These are phyloP conservation scores for Stratiolaelaps scimitus DNA, from an alignment of 1,140 invertebrate genomes.

Conservation along the genomic window DNA sequence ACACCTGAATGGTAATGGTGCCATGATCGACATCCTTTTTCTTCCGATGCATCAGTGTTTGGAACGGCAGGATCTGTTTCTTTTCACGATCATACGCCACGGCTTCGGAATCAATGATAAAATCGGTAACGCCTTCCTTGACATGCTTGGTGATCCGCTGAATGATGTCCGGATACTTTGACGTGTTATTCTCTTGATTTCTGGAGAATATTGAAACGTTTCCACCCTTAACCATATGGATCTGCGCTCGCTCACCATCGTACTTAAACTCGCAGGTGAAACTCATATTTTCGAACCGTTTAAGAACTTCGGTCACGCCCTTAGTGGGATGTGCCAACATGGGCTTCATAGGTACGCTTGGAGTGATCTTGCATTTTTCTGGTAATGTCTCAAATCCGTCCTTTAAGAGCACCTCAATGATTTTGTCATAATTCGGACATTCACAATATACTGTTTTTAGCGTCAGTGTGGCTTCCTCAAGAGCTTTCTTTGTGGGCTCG, in stretches of 20 bases:
- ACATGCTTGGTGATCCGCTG: slow-evolving; percentile 50
- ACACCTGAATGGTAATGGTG: slow-evolving; percentile 93
- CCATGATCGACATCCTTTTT: slow-evolving; percentile 77
- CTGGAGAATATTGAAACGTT: slow-evolving; percentile 72
- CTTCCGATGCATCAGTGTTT: slow-evolving; percentile 88
- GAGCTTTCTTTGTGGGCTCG: slow-evolving; percentile 64
- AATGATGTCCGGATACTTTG: slow-evolving; percentile 94
- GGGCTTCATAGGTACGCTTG: slow-evolving; percentile 88
- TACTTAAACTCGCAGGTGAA: slow-evolving; percentile 99
- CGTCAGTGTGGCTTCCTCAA: slow-evolving; percentile 61
- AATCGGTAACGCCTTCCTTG: slow-evolving; percentile 55
- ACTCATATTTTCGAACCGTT: slow-evolving; percentile 73
- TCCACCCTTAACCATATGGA: slow-evolving; percentile 57
- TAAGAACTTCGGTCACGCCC: slow-evolving; percentile 69
- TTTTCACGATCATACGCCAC: slow-evolving; percentile 88
- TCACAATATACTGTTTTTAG: slow-evolving; percentile 92
- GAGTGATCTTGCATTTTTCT: slow-evolving; percentile 69
- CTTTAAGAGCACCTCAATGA: slow-evolving; percentile 65
- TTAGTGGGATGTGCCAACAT: slow-evolving; percentile 98
- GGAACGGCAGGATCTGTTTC: slow-evolving; percentile 89
- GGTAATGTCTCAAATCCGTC: slow-evolving; percentile 66
- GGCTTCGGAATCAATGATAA: slow-evolving; percentile 89
- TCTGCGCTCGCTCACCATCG: slow-evolving; percentile 95
- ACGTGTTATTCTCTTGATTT: slow-evolving; percentile 96
- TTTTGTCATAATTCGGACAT: slow-evolving; percentile 84